Base-by-base conservation (phyloP, 2,797 vertebrate species). In the Crenichthys baileyi region DNA sequence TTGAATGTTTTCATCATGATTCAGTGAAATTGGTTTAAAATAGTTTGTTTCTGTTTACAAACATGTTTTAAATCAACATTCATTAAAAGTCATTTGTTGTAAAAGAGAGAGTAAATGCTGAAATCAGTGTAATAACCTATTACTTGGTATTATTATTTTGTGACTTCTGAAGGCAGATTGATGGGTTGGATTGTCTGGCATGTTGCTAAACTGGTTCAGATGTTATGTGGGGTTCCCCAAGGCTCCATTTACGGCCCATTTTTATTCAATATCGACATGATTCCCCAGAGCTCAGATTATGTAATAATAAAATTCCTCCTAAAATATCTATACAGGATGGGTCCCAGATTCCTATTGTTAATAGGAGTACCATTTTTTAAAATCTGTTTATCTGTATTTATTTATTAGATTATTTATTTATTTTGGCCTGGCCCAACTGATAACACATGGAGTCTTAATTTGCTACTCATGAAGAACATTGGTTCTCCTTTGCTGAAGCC, bases 401-500 rank as follows among this genome's bases (percentile, higher is more conserved):
- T 36, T 39, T 20, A 65, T 67, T 41, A 67, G 39, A 44, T n/a
- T 44, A 44, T 68, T 5, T n/a, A 24, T n/a, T n/a, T 5, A 70
- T 29, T 70, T 58, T 20, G 50, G 20, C 76, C 31, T 70, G 70
- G 76, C 26, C 68, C 20, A 24, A 61, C 24, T 5, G 8, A 61
- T 39, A 46, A 65, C 68, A 70, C 6, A 26, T 11, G 2, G 41
- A 74, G n/a, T 56, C 41, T 51, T 76, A 44, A 20, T 13, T 36
- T 61, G 60, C 16, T 31, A 39, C 18, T 26, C 46, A 72, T 51
- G 29, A 50, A 80, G 70, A 58, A 18, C 4, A 50, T n/a, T 56
- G 29, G 5, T 31, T 61, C 60, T 16, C 39, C 80, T 84, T 84
- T 58, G 11, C 31, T 13, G 39, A 39, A 55, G 65, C 13, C 50